Evolutionary conservation across 2,113 vertebrate species (phyloP).

Genomic region (Fregetta grallaria): DNA sequence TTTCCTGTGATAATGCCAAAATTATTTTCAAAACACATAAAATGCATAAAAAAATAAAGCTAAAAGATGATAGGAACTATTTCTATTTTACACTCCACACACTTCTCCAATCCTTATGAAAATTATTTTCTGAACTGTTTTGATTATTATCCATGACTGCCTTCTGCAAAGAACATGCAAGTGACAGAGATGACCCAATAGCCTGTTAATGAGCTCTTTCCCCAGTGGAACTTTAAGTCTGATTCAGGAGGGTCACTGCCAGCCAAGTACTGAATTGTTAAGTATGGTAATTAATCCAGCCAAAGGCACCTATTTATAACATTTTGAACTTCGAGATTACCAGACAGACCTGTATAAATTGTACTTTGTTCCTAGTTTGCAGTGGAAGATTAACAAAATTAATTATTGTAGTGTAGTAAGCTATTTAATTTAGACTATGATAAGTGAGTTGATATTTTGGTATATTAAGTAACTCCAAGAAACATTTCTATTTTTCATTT

Average conservation of each 20-base stretch:
- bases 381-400: neutral
- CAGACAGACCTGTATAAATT: neutral
- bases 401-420: neutral
- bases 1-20: neutral
- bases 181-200: neutral
- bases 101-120: neutral
- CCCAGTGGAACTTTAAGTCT: neutral
- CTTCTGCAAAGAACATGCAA: conserved; percentile 17
- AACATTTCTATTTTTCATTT: neutral
- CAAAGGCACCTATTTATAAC: conserved; percentile 9
- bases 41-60: neutral
- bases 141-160: neutral
- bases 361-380: neutral
- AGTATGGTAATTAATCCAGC: conserved; percentile 4
- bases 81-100: neutral
- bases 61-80: neutral
- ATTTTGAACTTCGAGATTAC: neutral
- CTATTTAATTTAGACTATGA: neutral
- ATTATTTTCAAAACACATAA: neutral
- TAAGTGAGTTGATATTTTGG: neutral
- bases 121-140: neutral
- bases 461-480: neutral
- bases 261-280: conserved; percentile 29
- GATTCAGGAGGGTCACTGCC: conserved; percentile 1
- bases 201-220: conserved; percentile 24